Conservation (phyloP, 2,113 vertebrate species). For the Ophiodon elongatus region DNA sequence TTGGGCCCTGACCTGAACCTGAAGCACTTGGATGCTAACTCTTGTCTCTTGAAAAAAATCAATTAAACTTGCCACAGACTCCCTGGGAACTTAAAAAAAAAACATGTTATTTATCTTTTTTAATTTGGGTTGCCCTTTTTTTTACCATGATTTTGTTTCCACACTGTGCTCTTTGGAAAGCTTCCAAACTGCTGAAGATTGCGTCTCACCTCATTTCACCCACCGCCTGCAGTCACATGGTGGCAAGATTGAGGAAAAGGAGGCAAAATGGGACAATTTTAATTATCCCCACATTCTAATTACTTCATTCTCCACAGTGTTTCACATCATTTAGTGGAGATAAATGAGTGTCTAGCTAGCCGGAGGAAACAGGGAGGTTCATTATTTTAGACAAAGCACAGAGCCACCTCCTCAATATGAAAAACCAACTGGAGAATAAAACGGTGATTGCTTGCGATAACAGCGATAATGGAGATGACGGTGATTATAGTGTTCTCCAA, state of each 20-base stretch:
- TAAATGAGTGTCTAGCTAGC: conserved; percentile 75
- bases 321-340: conserved; percentile 79
- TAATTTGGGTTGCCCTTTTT: not conserved
- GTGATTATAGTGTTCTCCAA: conserved; percentile 61
- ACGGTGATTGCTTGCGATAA: conserved; percentile 62
- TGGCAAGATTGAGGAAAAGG: conserved; percentile 52
- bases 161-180: conserved; percentile 1
- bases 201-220: conserved; percentile 64
- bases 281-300: conserved; percentile 80
- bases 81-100: conserved; percentile 17
- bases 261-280: conserved; percentile 77
- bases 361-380: conserved; percentile 71
- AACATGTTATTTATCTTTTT: not conserved
- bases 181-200: conserved; percentile 11
- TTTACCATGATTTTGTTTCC: conserved; percentile 34
- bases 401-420: conserved; percentile 56
- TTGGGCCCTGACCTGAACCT: conserved; percentile 53
- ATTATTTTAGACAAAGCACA: conserved; percentile 80
- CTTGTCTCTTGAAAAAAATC: conserved; percentile 13
- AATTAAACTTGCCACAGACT: conserved; percentile 22
- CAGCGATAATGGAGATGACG: conserved; percentile 62
- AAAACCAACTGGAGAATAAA: conserved; percentile 59
- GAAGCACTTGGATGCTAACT: conserved; percentile 39
- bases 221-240: conserved; percentile 51
- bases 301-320: conserved; percentile 76